phyloP scores from a whole-genome alignment of 2,888 invertebrate genomes.

The Parthenolecanium corni region DNA sequence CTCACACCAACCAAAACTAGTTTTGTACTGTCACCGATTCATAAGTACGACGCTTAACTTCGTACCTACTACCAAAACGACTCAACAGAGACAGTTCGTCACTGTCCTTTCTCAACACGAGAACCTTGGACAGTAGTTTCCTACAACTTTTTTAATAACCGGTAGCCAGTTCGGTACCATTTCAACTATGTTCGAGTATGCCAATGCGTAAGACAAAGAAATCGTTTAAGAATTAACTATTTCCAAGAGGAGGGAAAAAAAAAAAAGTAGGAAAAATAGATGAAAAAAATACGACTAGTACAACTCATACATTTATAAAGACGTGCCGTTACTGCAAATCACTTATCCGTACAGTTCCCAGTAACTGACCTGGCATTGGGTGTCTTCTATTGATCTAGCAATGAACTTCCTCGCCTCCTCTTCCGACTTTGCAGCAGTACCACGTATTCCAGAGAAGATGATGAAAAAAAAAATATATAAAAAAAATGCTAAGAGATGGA shows the following conservation, averaged over 20 bases:
- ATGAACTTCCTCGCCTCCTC: slow-evolving; percentile 19
- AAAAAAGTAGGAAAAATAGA: slow-evolving; percentile 5
- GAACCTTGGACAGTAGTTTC: slow-evolving; percentile 21
- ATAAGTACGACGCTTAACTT: no score
- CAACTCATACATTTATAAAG: slow-evolving; percentile 8
- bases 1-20: no score
- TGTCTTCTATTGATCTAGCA: slow-evolving; percentile 26
- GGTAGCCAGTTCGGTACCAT: slow-evolving; percentile 24
- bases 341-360: slow-evolving; percentile 25
- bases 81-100: not conserved
- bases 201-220: slow-evolving; percentile 2
- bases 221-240: slow-evolving; percentile 2
- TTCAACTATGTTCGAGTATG: slow-evolving; percentile 15
- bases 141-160: slow-evolving; percentile 25
- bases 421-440: slow-evolving; percentile 9
- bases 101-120: slow-evolving; percentile 16
- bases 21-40: no score
- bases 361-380: slow-evolving; percentile 27
- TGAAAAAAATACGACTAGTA: slow-evolving; percentile 8
- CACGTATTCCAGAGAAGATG: not conserved
- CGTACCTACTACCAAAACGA: no score
- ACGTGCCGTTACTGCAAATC: slow-evolving; percentile 26
- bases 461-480: not conserved
- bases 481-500: no score
- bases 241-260: slow-evolving; percentile 13